Evolutionary conservation across 2,888 invertebrate genomes (phyloP).

Genomic region (Junonia oenone): DNA sequence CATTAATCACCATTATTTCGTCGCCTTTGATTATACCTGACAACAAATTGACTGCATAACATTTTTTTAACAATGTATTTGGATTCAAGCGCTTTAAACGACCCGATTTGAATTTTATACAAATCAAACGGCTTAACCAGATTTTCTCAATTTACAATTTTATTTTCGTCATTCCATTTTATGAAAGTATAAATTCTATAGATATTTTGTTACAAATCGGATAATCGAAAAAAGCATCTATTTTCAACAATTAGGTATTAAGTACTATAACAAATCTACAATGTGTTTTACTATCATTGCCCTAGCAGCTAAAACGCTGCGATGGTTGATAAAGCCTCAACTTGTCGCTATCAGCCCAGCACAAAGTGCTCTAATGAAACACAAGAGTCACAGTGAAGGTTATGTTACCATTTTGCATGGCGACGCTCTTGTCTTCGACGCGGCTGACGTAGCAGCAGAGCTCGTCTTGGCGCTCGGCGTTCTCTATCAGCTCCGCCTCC

Average conservation of each 20-base stretch:
- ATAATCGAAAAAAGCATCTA: too few relatives aligned
- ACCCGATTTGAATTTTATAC: not conserved
- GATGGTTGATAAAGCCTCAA: too few relatives aligned
- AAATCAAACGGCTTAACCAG: too few relatives aligned
- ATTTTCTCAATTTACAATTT: not conserved
- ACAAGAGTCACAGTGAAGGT: too few relatives aligned
- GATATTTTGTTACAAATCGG: too few relatives aligned
- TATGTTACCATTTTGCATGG: conserved; percentile 93
- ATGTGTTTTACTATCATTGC: too few relatives aligned
- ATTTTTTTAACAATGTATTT: conserved; percentile 13
- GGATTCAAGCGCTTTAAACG: not conserved
- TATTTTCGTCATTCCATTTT: not conserved
- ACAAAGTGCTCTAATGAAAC: too few relatives aligned
- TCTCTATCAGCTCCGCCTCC: conserved; percentile 97
- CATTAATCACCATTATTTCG: conserved; percentile 99
- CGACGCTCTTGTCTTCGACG: conserved; percentile 96
- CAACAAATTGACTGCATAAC: conserved; percentile 25
- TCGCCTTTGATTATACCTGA: conserved; percentile 97
- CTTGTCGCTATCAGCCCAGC: too few relatives aligned
- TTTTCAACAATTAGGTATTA: too few relatives aligned
- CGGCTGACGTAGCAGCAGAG: conserved; percentile 98
- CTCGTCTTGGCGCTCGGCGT: conserved; percentile 96
- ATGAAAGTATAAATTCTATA: too few relatives aligned
- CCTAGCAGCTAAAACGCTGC: too few relatives aligned
- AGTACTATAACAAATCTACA: too few relatives aligned